Base-by-base conservation (phyloP, 2,888 invertebrate species). In the Branchellion lobata region DNA sequence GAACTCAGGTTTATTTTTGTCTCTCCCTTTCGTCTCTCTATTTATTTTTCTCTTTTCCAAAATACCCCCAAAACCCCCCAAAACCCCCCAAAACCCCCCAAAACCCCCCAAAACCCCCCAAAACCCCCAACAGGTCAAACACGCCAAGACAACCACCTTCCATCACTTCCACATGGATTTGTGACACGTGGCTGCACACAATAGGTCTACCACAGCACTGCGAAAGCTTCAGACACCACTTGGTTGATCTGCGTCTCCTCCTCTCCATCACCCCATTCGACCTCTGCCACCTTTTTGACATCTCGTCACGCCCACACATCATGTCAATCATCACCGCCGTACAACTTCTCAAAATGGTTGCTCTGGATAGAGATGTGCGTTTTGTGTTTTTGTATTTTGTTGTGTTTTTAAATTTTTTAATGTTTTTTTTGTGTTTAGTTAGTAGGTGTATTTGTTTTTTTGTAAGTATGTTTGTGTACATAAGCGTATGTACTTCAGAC, bases 251-350 rank as follows among this genome's bases (percentile, higher is more conserved):
- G 1, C 91, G 96, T 80, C 93, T 96, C 92, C 89, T 96, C 86
- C 95, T 95, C 86, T 93, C 94, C 81, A 90, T 96, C 84, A 94
- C 94, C 85, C 94, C 95, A 88, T 95, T 95, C 86, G 96, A 96
- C 86, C 89, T 96, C 85, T 96, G 96, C 88, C 96, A 95, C 88
- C 92, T 94, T 87, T 91, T 96, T 79, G 94, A 93, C 8, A 94
- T 96, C 11, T 94, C 94, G 53, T 91, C 95, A 82, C 95, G 95
- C 88, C 95, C 95, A 88, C 95, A 96, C 89, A 95, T 96, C 88
- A 93, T 94, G 34, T 95, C 95, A 84, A 93, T 96, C 84, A 93
- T 95, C 76, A 95, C 95, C 86, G 96, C 94, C 81, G 94, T 96
- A 83, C 95, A 96, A 89, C 90, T 96, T 84, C 90, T 96, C 83